Evolutionary conservation across 1,140 invertebrate genomes (phyloP).

Genomic region (Heliconius eleuchia): DNA sequence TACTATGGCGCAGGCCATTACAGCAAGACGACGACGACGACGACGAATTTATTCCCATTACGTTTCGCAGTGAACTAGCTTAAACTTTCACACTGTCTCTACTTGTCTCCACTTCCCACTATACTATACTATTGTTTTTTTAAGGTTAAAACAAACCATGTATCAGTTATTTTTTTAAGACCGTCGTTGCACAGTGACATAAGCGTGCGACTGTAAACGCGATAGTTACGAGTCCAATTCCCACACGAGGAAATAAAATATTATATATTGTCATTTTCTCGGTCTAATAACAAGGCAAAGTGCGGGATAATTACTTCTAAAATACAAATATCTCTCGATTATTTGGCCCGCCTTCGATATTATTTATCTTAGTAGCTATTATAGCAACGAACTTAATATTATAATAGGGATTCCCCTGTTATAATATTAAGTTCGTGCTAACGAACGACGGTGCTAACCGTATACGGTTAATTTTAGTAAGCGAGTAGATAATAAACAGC

Average conservation of each 20-base stretch:
- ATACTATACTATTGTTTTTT: slow-evolving; percentile 10
- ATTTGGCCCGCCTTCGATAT: neutral
- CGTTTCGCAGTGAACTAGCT: slow-evolving; percentile 18
- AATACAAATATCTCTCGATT: too few relatives aligned
- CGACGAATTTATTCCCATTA: slow-evolving; percentile 14
- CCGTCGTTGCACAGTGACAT: too few relatives aligned
- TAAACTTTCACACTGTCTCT: slow-evolving; percentile 18
- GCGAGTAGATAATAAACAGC: neutral
- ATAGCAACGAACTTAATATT: neutral
- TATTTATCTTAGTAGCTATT: neutral
- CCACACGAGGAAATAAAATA: too few relatives aligned
- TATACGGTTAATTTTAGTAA: neutral
- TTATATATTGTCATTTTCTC: too few relatives aligned
- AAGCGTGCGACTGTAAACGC: too few relatives aligned
- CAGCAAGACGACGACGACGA: neutral
- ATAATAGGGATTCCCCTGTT: neutral
- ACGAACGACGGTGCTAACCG: neutral
- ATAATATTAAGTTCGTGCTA: too few relatives aligned
- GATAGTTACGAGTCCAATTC: too few relatives aligned
- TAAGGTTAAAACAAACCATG: neutral
- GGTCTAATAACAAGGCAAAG: too few relatives aligned
- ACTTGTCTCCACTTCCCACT: slow-evolving; percentile 14
- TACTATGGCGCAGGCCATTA: slow-evolving; percentile 5
- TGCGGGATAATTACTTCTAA: too few relatives aligned
- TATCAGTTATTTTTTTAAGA: too few relatives aligned